Evolutionary conservation across 2,888 invertebrate genomes (phyloP).

Genomic region (Ectobius pallidus): DNA sequence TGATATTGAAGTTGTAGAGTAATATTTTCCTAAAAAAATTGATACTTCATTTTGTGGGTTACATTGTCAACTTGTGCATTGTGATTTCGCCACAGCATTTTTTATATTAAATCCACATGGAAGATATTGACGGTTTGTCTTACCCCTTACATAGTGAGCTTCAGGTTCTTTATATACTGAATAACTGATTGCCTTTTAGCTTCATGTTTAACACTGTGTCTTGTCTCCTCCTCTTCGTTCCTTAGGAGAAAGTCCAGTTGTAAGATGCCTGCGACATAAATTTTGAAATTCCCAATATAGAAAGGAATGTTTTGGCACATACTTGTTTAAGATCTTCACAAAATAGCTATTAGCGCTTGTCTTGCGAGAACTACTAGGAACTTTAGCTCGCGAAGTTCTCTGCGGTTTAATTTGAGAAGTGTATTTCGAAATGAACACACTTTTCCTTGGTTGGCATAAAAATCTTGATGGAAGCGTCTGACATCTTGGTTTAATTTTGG

Average conservation of each 20-base stretch:
- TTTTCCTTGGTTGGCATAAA: background rate
- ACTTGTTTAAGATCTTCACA: background rate
- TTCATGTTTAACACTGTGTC: background rate
- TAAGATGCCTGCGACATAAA: background rate
- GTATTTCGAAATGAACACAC: background rate
- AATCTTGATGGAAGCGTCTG: background rate
- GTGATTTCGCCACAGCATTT: too few relatives aligned
- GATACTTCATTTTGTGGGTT: background rate
- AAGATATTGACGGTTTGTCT: too few relatives aligned
- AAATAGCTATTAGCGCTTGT: background rate
- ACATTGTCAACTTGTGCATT: background rate
- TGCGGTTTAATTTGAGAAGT: background rate
- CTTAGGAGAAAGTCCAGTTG: background rate
- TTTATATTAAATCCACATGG: too few relatives aligned
- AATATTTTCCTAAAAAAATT: too few relatives aligned
- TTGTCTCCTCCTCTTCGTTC: background rate
- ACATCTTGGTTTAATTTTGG: background rate
- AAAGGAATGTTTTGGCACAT: background rate
- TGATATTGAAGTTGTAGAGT: too few relatives aligned
- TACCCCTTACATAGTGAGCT: too few relatives aligned
- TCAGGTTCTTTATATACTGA: background rate
- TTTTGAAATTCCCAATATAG: background rate
- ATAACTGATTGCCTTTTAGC: background rate
- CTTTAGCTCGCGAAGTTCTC: background rate
- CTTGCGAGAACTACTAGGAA: background rate